A percentile compares a stretch with the other conserved stretches of the same genome.
These are phyloP conservation scores for Ruditapes philippinarum DNA, from an alignment of 1,140 invertebrate genomes.

Conservation along the genomic window DNA sequence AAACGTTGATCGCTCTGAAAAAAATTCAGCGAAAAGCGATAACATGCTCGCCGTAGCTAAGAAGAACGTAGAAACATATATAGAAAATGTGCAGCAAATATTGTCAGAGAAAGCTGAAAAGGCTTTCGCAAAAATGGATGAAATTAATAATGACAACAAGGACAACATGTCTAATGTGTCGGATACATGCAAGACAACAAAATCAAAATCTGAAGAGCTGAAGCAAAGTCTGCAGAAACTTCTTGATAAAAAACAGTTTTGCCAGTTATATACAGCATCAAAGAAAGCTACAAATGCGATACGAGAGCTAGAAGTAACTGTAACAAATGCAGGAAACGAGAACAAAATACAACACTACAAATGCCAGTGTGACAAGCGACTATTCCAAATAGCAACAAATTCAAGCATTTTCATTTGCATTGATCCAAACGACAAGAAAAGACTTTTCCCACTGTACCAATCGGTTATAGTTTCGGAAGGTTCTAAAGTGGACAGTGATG, in stretches of 20 bases:
- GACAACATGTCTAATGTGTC: background rate
- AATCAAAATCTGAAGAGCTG: background rate
- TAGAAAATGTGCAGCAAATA: background rate
- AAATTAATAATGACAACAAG: conserved; percentile 14
- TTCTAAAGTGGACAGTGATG: background rate
- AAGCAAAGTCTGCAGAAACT: background rate
- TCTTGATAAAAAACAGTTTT: conserved; percentile 8
- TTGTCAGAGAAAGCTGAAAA: conserved; percentile 12
- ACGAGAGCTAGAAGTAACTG: background rate
- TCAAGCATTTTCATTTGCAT: conserved; percentile 20
- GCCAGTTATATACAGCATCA: background rate
- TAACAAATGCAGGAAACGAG: background rate
- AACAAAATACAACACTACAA: conserved; percentile 12
- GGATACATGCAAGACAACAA: background rate
- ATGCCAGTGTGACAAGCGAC: conserved; percentile 19
- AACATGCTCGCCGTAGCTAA: background rate
- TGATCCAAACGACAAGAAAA: conserved; percentile 13
- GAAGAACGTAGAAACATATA: background rate
- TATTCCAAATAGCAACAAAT: background rate
- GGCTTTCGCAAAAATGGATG: conserved; percentile 7
- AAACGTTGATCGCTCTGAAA: background rate
- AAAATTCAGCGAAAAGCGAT: conserved; percentile 1
- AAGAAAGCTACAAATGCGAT: conserved; percentile 2
- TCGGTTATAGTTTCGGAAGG: background rate
- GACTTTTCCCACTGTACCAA: background rate